Base-by-base conservation (phyloP, 30 jellyfish, hydroid and myxozoan species). In the Sanderia malayensis region DNA sequence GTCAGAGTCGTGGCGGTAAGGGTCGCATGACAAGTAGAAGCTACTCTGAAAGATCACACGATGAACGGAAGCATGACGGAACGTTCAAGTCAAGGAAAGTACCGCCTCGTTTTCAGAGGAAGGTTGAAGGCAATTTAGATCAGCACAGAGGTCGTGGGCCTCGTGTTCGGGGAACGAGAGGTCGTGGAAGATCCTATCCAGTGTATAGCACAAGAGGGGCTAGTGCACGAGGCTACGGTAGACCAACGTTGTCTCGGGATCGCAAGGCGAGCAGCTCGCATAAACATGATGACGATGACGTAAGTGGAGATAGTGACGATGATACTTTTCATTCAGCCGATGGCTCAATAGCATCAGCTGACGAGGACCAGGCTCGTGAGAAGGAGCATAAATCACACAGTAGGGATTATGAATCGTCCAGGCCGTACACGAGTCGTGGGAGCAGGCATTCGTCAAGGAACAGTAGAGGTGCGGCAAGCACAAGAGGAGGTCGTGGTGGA, bases 401-500 rank as follows among this genome's bases (percentile, higher is more conserved):
- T 15, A 70, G 57, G 24, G 71, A 46, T 0, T 29, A 45, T 65
- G 82, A 67, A 46, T 15, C 46, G 2, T 30, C 60, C 11, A 78
- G 53, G 52, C 72, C 73, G 21, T 64, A 58, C 72, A 58, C 27
- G 34, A 53, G 71, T 61, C 79, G 93, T 2, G 84, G 93, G 29
- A 79, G 74, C 27, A 4, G 23, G 46, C 3, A 60, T 22, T 58
- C 93, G 22, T 73, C 47, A 6, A 65, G 82, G 46, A 77, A 75
- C 21, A 49, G 82, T 30, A 27, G 70, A 46, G 71, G 93, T 22
- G 93, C 84, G 31, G 70, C 73, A 24, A 84, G 84, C 2, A 30
- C 84, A 18, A 82, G 67, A 55, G 67, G 79, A 10, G 79, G 94
- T 26, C 83, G 79, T 44, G 95, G 95, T 46, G 82, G 79, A 71